Evolutionary conservation across 2,888 invertebrate species (phyloP).

Genomic region (Melinaea menophilus): DNA sequence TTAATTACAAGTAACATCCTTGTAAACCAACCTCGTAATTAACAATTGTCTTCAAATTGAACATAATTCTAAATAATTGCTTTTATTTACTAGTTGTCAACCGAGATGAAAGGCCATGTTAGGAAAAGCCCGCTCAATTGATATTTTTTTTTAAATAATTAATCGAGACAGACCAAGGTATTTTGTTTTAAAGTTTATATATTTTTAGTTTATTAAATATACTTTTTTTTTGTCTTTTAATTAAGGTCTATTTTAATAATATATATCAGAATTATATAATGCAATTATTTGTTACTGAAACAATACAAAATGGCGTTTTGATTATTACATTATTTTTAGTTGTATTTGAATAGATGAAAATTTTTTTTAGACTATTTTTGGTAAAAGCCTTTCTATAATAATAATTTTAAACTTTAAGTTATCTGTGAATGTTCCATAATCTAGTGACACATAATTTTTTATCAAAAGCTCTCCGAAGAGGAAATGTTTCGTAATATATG

Average conservation of each 20-base stretch:
- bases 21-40: constrained; percentile 22
- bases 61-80: constrained; percentile 17
- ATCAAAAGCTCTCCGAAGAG: neutral
- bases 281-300: too few relatives aligned
- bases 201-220: too few relatives aligned
- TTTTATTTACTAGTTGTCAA: constrained; percentile 13
- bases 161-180: too few relatives aligned
- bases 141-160: neutral
- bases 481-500: constrained; percentile 5
- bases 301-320: too few relatives aligned
- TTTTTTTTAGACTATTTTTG: too few relatives aligned
- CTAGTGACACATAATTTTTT: constrained; percentile 1
- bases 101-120: neutral
- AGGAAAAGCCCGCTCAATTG: neutral
- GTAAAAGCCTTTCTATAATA: too few relatives aligned
- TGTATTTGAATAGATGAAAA: too few relatives aligned
- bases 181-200: too few relatives aligned
- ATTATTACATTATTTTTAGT: too few relatives aligned
- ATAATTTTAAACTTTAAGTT: neutral
- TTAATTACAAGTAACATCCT: constrained; percentile 8
- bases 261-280: too few relatives aligned
- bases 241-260: too few relatives aligned
- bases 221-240: too few relatives aligned
- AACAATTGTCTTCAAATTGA: constrained; percentile 15
- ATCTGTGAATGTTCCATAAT: neutral